Percentiles rank a stretch among this genome's conserved stretches.
phyloP scores from a whole-genome alignment of 2,888 invertebrate genomes.

The Polietes domitor region DNA sequence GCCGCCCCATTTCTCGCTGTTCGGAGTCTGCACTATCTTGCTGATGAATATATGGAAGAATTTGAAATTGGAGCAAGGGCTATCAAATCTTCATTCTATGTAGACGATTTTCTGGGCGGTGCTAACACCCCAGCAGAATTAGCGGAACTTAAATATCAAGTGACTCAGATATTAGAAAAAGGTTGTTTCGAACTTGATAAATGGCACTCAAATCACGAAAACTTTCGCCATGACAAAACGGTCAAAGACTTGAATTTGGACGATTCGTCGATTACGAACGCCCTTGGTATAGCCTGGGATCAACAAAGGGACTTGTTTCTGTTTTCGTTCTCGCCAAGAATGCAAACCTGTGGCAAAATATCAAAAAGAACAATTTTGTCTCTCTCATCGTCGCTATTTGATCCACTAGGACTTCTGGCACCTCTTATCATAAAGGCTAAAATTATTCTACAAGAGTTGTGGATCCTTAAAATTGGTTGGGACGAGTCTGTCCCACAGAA shows the following conservation, averaged over 20 bases:
- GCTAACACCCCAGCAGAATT: conserved; percentile 46
- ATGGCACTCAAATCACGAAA: conserved; percentile 40
- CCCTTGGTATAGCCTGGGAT: conserved; percentile 48
- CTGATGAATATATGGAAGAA: conserved; percentile 32
- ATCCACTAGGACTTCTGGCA: conserved; percentile 43
- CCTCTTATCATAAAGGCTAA: conserved; percentile 30
- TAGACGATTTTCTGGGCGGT: conserved; percentile 33
- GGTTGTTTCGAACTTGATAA: conserved; percentile 43
- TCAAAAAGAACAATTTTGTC: conserved; percentile 13
- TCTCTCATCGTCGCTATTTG: conserved; percentile 35
- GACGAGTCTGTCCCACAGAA: conserved; percentile 8
- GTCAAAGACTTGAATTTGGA: conserved; percentile 11
- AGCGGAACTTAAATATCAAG: conserved; percentile 28
- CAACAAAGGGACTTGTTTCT: conserved; percentile 39
- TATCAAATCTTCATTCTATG: conserved; percentile 45
- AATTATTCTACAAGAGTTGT: conserved; percentile 51
- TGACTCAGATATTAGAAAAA: conserved; percentile 35
- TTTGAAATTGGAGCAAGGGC: conserved; percentile 31
- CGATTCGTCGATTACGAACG: conserved; percentile 9
- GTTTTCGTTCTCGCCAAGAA: conserved; percentile 40
- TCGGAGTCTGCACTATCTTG: conserved; percentile 38
- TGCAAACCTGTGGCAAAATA: not conserved
- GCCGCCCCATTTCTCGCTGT: conserved; percentile 39
- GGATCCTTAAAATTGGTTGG: conserved; percentile 21
- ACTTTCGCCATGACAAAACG: not conserved